A percentile compares a stretch with the other conserved stretches of the same genome.
Evolutionary conservation across 1,140 invertebrate species (phyloP).

Genomic region (Bombus waltoni): DNA sequence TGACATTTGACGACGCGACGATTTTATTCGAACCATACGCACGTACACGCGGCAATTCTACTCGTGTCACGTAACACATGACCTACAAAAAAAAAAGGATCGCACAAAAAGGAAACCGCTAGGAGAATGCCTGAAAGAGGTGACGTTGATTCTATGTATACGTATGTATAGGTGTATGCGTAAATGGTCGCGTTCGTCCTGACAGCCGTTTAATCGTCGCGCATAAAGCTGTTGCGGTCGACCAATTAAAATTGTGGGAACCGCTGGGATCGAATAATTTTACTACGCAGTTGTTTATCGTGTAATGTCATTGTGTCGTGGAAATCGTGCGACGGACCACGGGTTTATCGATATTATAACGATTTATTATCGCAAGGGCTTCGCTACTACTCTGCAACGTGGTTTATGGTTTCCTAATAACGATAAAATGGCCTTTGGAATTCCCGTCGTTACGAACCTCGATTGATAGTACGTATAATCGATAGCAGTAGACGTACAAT

Average conservation of each 20-base stretch:
- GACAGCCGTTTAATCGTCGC: conserved; percentile 64
- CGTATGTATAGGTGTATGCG: background rate
- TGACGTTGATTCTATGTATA: conserved; percentile 61
- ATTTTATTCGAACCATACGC: conserved; percentile 52
- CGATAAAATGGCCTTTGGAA: background rate
- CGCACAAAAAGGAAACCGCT: conserved; percentile 59
- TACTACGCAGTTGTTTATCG: conserved; percentile 1
- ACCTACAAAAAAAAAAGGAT: conserved; percentile 30
- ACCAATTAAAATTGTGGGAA: conserved; percentile 56
- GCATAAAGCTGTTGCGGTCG: conserved; percentile 54
- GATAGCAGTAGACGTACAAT: background rate
- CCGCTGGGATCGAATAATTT: conserved; percentile 20
- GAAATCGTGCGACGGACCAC: background rate
- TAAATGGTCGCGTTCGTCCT: conserved; percentile 49
- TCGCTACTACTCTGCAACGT: background rate
- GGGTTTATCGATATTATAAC: background rate
- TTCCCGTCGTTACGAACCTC: background rate
- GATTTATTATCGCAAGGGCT: background rate
- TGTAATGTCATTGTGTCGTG: background rate
- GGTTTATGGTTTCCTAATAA: background rate
- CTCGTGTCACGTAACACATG: conserved; percentile 50
- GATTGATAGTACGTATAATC: background rate
- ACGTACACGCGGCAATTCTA: conserved; percentile 44
- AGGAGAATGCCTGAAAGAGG: conserved; percentile 58
- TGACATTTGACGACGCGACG: conserved; percentile 65